Evolutionary conservation across 2,888 invertebrate genomes (phyloP).

Genomic region (Noctua janthina): DNA sequence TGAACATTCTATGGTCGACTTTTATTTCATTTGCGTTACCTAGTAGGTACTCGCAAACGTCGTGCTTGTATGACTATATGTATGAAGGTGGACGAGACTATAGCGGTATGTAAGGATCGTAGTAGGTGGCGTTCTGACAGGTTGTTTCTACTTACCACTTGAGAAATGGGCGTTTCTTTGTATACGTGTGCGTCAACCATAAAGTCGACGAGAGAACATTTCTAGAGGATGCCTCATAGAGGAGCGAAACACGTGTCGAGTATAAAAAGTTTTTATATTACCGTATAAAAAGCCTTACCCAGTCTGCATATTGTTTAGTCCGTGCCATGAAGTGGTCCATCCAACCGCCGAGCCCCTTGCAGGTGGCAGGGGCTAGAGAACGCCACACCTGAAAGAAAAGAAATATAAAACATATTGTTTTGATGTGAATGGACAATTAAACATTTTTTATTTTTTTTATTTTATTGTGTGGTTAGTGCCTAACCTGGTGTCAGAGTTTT

Average conservation of each 20-base stretch:
- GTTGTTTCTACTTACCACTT: background rate
- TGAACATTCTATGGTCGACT: too few relatives aligned
- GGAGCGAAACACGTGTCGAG: background rate
- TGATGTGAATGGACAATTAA: background rate
- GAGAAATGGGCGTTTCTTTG: background rate
- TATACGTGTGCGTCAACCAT: background rate
- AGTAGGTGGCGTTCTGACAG: background rate
- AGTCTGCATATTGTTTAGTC: constrained; percentile 93
- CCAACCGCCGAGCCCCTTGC: constrained; percentile 96
- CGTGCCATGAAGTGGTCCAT: constrained; percentile 95
- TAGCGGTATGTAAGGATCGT: background rate
- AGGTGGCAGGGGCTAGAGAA: constrained; percentile 95
- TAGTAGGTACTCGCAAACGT: too few relatives aligned
- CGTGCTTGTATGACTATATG: background rate
- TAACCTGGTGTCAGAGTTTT: too few relatives aligned
- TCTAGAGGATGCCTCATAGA: background rate
- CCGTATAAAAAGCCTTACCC: constrained; percentile 89
- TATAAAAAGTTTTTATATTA: too few relatives aligned
- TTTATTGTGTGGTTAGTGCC: too few relatives aligned
- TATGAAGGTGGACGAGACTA: background rate
- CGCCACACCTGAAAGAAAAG: constrained; percentile 91
- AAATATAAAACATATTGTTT: background rate
- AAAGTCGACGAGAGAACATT: background rate
- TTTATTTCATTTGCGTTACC: too few relatives aligned
- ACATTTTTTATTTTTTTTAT: too few relatives aligned